These are phyloP conservation scores for Caenorhabditis angaria DNA, from an alignment of 2,888 invertebrate genomes.

Conservation along the genomic window DNA sequence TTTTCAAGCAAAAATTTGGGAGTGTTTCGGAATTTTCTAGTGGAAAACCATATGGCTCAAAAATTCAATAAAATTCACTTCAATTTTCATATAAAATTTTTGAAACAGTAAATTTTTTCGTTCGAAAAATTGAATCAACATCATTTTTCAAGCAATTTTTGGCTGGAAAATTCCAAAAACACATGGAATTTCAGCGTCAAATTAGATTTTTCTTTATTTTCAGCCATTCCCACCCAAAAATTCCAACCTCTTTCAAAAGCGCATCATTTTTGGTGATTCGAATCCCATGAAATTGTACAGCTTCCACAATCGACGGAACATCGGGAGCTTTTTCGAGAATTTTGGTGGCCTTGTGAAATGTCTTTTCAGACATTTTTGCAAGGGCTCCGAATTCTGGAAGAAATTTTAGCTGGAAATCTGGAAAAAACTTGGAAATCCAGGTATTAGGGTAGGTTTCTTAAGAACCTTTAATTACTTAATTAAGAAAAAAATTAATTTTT, in stretches of 20 bases:
- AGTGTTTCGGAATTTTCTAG: neutral
- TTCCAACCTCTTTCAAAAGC: constrained; percentile 76
- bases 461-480: neutral
- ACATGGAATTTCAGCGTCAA: too few relatives aligned
- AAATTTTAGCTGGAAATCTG: neutral
- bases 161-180: too few relatives aligned
- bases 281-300: constrained; percentile 69
- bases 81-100: too few relatives aligned
- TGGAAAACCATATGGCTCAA: neutral
- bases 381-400: neutral
- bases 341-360: constrained; percentile 57
- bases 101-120: too few relatives aligned
- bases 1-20: neutral
- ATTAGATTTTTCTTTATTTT: too few relatives aligned
- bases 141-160: too few relatives aligned
- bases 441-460: too few relatives aligned
- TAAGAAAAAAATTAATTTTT: neutral
- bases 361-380: constrained; percentile 42
- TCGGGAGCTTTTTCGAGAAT: constrained; percentile 47
- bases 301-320: constrained; percentile 57
- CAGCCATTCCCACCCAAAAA: too few relatives aligned
- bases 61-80: neutral
- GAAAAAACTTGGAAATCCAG: neutral
- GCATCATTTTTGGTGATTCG: constrained; percentile 65
- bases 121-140: too few relatives aligned